A percentile compares a stretch with the other conserved stretches of the same genome.
Evolutionary conservation across 2,797 vertebrate genomes (phyloP).

Genomic region (Halcyon leucocephala): DNA sequence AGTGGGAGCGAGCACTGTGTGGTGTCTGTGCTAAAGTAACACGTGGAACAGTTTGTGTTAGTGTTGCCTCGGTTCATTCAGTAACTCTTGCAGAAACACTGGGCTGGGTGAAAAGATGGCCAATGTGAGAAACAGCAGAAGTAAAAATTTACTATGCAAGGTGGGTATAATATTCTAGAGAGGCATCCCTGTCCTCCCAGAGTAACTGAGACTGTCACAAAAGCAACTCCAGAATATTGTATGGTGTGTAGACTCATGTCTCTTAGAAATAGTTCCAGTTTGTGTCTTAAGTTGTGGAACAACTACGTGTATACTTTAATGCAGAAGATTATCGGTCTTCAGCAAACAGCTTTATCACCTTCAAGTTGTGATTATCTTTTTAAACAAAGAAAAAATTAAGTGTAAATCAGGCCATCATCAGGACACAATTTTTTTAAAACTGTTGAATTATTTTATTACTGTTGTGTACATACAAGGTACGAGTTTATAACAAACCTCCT

Average conservation of each 20-base stretch:
- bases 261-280: background rate
- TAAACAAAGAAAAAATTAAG: background rate
- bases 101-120: background rate
- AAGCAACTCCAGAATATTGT: background rate
- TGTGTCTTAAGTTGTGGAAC: background rate
- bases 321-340: background rate
- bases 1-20: background rate
- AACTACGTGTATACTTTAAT: background rate
- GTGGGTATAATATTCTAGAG: background rate
- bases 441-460: background rate
- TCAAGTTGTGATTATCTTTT: background rate
- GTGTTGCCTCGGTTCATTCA: background rate
- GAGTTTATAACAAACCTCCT: background rate
- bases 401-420: background rate
- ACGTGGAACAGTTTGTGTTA: background rate
- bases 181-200: background rate
- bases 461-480: background rate
- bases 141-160: background rate
- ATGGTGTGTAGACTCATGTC: background rate
- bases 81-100: background rate
- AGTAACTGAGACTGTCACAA: background rate
- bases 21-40: background rate
- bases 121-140: background rate
- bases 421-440: background rate
- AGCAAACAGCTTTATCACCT: background rate